Evolutionary conservation across 1,140 invertebrate species (phyloP), one percentile per base, ranked within the genome.

Genomic region (Lepidotrigona ventralis): DNA sequence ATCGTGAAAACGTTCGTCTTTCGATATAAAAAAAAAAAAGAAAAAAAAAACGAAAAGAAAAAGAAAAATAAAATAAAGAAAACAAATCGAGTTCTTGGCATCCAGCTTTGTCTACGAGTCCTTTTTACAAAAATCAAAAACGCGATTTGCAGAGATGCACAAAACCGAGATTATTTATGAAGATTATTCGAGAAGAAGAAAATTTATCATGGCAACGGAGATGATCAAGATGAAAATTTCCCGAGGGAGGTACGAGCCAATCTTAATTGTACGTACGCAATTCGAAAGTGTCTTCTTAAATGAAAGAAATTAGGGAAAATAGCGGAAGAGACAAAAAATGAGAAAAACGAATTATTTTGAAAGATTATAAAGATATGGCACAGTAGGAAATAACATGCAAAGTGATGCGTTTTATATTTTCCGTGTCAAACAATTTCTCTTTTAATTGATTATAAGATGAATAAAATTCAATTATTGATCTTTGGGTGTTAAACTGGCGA

Each of bases 401-500:
- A 17, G 15, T 46, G 33, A 33, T 33, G 56, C 17, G 33, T 23
- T 21, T 63, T 76, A 3, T 33, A 60, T 51, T 39, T 58, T 58
- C 21, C 54, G 19, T 54, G 86, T 83, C 53, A 46, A 81, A 33
- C 56, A 19, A 82, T 85, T 76, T 46, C 46, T 51, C 79, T 39
- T 79, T n/a, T 51, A 21, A 73, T 82, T 60, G 11, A 60, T 74
- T 66, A n/a, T 2, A 63, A 64, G 54, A 56, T 23, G 21, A 75
- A 80, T 53, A 64, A 53, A 54, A 53, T 26, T 78, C 1, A 68
- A 46, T 63, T 26, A 69, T 33, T 87, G 87, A 80, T 90, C 90
- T 91, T 92, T 91, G 86, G 89, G 91, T 88, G 77, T 92, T 39
- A 88, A 90, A 93, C 89, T 91, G 92, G 89, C 86, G 74, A 82